Conservation (phyloP, 2,113 vertebrate genomes). For the Suncus etruscus region DNA sequence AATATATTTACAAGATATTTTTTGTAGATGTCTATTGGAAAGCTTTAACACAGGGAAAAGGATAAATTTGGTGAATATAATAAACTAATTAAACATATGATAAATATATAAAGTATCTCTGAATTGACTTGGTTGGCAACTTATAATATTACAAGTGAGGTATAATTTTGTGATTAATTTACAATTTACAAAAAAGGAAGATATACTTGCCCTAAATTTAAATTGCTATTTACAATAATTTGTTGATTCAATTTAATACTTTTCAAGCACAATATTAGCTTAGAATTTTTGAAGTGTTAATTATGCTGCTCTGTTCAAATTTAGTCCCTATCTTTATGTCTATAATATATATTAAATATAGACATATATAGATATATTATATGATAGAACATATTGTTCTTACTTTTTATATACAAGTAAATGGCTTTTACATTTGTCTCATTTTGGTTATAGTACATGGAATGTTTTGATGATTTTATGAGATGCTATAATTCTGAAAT, state of each 20-base stretch:
- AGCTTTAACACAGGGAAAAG: background rate
- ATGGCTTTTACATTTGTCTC: background rate
- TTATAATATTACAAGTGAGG: background rate
- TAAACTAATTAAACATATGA: background rate
- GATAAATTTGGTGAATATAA: background rate
- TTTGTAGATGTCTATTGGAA: background rate
- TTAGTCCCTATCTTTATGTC: background rate
- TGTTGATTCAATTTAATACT: slow-evolving; percentile 15
- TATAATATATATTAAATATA: background rate
- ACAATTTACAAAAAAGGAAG: slow-evolving; percentile 1
- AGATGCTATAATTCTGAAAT: background rate
- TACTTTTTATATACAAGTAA: background rate
- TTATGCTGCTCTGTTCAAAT: background rate
- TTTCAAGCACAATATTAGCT: background rate
- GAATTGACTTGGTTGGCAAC: background rate
- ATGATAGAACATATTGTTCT: too few species aligned
- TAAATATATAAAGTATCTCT: background rate
- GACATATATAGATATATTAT: background rate
- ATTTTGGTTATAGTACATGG: background rate
- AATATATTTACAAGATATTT: too few species aligned
- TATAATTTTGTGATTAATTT: background rate
- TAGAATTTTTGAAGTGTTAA: background rate
- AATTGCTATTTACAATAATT: too few species aligned
- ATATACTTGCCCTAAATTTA: background rate
- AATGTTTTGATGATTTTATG: background rate